Conservation (phyloP, 2,888 invertebrate species). For the Candidula unifasciata region DNA sequence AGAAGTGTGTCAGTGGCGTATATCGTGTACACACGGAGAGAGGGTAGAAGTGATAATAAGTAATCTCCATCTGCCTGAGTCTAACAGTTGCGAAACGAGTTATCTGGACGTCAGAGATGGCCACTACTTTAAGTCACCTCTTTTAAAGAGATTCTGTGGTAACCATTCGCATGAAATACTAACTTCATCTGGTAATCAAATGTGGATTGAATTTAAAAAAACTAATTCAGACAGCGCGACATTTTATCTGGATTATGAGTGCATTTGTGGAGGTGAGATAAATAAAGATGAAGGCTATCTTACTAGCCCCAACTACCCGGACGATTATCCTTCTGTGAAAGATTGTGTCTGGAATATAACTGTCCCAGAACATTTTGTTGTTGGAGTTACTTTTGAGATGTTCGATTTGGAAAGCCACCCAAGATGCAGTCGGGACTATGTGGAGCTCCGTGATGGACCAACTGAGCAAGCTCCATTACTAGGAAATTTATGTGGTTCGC, state of each 20-base stretch:
- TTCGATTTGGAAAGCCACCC: constrained; percentile 98
- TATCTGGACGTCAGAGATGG: constrained; percentile 97
- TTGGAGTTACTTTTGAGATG: constrained; percentile 95
- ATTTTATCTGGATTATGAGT: constrained; percentile 94
- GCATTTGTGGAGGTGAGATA: constrained; percentile 96
- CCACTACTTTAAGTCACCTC: constrained; percentile 93
- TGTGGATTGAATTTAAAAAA: constrained; percentile 92
- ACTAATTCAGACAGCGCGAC: constrained; percentile 87
- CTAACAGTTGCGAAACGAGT: constrained; percentile 90
- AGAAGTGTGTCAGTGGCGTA: constrained; percentile 92
- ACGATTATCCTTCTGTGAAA: constrained; percentile 96
- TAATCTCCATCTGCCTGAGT: constrained; percentile 90
- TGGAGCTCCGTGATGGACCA: constrained; percentile 94
- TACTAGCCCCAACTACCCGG: constrained; percentile 98
- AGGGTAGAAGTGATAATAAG: constrained; percentile 95
- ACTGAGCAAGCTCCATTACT: constrained; percentile 87
- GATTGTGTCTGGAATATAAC: constrained; percentile 97
- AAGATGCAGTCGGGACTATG: constrained; percentile 96
- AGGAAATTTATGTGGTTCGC: constrained; percentile 93
- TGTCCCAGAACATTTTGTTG: constrained; percentile 91
- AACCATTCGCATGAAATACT: constrained; percentile 86
- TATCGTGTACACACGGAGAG: constrained; percentile 98
- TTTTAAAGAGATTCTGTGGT: constrained; percentile 93
- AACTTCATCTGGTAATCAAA: constrained; percentile 91
- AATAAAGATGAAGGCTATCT: constrained; percentile 84